Conservation (phyloP, 35 echinoderm and acorn worm genomes). For the Heliocidaris erythrogramma region DNA sequence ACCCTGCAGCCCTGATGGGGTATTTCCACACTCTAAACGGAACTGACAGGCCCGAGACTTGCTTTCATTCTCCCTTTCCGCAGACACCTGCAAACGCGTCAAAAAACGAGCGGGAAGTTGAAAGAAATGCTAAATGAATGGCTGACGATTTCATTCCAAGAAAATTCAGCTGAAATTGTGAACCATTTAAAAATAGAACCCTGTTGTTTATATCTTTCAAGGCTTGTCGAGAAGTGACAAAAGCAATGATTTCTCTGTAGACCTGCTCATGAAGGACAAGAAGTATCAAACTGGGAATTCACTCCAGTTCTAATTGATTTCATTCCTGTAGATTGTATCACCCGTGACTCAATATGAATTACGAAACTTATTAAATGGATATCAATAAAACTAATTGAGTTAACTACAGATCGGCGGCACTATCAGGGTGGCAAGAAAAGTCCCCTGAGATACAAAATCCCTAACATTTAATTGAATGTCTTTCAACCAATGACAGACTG, state of each 20-base stretch:
- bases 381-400: conserved; percentile 19
- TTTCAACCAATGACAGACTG: not conserved
- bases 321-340: not conserved
- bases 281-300: conserved; percentile 3
- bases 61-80: not conserved
- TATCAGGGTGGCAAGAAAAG: not conserved
- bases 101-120: not conserved
- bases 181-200: not conserved
- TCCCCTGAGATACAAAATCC: not conserved
- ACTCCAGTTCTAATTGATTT: not conserved
- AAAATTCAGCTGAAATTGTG: not conserved
- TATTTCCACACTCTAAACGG: conserved; percentile 36
- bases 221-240: not conserved
- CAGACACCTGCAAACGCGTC: not conserved
- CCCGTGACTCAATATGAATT: not conserved
- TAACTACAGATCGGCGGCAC: not conserved
- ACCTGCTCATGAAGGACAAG: not conserved
- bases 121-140: not conserved
- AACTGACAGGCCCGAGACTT: conserved; percentile 24
- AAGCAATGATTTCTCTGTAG: not conserved
- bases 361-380: conserved; percentile 13
- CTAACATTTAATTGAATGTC: not conserved
- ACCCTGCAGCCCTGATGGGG: not conserved
- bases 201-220: not conserved
- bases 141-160: not conserved